These are phyloP conservation scores for Zoanthus gigantus DNA, from an alignment of 92 coral and sea anemone species.

Conservation along the genomic window DNA sequence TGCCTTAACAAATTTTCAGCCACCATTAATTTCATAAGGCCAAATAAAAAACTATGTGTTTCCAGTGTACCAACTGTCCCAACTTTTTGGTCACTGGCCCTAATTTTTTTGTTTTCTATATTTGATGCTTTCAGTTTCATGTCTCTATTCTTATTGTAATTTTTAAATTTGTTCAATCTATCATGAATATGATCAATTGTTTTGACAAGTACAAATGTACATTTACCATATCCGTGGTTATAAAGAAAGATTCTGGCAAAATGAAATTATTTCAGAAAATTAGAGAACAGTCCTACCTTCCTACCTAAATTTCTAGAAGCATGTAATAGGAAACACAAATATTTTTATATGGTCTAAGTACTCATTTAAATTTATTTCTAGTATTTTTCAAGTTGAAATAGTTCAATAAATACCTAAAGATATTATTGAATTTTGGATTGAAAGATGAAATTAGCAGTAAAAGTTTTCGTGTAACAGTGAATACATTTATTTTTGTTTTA, in stretches of 20 bases:
- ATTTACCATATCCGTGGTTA: neutral
- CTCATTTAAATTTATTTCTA: neutral
- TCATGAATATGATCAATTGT: neutral
- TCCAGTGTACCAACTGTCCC: too few relatives aligned
- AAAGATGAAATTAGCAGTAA: neutral
- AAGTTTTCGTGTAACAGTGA: slow-evolving; percentile 1
- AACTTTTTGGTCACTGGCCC: too few relatives aligned
- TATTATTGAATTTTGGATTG: neutral
- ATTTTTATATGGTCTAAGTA: neutral
- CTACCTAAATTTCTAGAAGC: neutral
- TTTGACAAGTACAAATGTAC: neutral
- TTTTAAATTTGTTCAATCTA: neutral
- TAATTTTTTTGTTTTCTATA: too few relatives aligned
- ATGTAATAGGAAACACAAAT: neutral
- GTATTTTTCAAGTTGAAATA: neutral
- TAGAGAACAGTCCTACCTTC: neutral
- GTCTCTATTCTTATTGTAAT: too few relatives aligned
- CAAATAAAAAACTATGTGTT: neutral
- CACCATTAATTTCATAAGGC: slow-evolving; percentile 58
- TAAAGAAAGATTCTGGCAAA: neutral
- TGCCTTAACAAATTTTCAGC: slow-evolving; percentile 60
- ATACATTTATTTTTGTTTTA: neutral
- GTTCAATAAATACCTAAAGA: neutral
- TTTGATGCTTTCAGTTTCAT: too few relatives aligned
- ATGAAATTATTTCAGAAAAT: too few relatives aligned